phyloP scores from a whole-genome alignment of 2,113 vertebrate genomes.

The Xenopus borealis region DNA sequence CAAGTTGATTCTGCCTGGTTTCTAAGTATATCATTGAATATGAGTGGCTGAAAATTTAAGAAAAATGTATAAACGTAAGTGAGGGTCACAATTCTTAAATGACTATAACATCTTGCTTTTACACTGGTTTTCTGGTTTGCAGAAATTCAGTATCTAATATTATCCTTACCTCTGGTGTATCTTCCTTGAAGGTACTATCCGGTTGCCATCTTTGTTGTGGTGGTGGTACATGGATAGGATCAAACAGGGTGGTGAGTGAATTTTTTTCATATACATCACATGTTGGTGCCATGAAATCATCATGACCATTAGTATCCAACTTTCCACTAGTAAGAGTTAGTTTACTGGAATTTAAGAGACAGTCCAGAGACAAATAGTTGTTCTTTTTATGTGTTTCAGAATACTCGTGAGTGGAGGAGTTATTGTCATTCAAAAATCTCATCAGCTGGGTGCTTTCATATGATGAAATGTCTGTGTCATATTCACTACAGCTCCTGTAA shows the following conservation, averaged over 20 bases:
- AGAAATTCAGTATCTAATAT: constrained; percentile 1
- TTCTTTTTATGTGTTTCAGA: constrained; percentile 67
- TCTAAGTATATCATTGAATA: constrained; percentile 74
- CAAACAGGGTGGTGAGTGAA: constrained; percentile 82
- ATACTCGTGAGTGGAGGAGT: constrained; percentile 68
- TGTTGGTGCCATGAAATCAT: constrained; percentile 71
- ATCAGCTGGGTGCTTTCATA: constrained; percentile 82
- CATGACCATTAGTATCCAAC: constrained; percentile 60
- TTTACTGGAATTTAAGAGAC: constrained; percentile 61
- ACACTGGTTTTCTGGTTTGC: too few relatives aligned
- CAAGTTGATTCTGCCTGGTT: constrained; percentile 60
- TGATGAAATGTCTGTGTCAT: constrained; percentile 68
- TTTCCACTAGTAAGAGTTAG: constrained; percentile 62
- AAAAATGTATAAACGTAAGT: not conserved
- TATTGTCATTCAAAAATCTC: constrained; percentile 81
- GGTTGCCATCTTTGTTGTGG: constrained; percentile 82
- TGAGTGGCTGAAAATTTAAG: constrained; percentile 58
- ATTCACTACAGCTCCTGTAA: constrained; percentile 62
- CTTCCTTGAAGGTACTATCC: constrained; percentile 78
- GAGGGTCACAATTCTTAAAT: not conserved
- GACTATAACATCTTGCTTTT: too few relatives aligned
- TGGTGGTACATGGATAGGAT: constrained; percentile 71
- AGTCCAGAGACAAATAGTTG: constrained; percentile 62
- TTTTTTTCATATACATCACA: constrained; percentile 81
- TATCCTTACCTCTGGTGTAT: constrained; percentile 71